phyloP scores from a whole-genome alignment of 2,797 vertebrate genomes.

The Aeoliscus strigatus region DNA sequence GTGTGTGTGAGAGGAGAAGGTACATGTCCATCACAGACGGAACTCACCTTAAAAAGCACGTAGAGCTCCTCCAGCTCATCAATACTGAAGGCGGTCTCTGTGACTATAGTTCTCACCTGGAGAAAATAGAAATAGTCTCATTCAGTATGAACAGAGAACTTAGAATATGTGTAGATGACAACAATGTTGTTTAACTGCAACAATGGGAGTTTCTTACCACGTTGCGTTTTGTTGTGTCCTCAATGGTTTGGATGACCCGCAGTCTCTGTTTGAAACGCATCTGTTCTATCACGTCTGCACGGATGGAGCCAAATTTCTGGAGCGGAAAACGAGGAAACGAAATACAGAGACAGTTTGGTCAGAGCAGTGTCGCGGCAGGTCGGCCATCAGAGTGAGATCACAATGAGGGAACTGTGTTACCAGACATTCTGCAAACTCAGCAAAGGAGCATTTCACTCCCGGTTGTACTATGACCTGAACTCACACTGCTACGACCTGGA shows the following conservation, averaged over 20 bases:
- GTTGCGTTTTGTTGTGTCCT: slow-evolving; percentile 96
- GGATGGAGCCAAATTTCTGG: slow-evolving; percentile 95
- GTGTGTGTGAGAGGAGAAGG: no score
- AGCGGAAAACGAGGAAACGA: slow-evolving; percentile 5
- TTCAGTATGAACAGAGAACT: no score
- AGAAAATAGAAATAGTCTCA: no score
- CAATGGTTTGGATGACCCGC: slow-evolving; percentile 95
- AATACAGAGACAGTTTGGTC: neutral
- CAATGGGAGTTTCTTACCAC: slow-evolving; percentile 74
- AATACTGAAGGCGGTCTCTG: slow-evolving; percentile 90
- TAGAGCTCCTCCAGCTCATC: slow-evolving; percentile 95
- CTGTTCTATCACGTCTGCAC: slow-evolving; percentile 94
- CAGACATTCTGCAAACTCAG: no score
- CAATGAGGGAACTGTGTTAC: no score
- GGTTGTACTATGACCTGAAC: no score
- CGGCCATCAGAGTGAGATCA: neutral
- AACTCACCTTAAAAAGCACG: slow-evolving; percentile 91
- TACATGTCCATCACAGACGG: neutral
- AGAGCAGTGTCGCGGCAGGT: neutral
- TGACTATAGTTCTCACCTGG: slow-evolving; percentile 93
- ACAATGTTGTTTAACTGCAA: no score
- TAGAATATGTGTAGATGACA: slow-evolving; percentile 4
- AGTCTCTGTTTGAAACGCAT: slow-evolving; percentile 98
- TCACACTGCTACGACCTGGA: no score
- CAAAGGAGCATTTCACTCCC: no score